A percentile compares a stretch with the other conserved stretches of the same genome.
phyloP scores from a whole-genome alignment of 2,888 invertebrate species.

The Ganaspis brasiliensis region DNA sequence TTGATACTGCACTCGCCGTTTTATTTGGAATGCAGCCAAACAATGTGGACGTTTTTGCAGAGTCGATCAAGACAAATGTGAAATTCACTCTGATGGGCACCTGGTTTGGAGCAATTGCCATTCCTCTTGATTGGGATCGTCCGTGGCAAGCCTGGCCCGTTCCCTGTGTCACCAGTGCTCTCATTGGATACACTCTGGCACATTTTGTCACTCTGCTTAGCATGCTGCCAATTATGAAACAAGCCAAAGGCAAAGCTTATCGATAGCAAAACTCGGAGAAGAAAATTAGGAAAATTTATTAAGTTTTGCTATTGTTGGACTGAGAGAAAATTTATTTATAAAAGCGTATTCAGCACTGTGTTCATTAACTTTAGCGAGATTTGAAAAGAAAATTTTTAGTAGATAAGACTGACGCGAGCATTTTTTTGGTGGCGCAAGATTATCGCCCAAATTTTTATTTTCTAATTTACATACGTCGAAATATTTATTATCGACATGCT shows the following conservation, averaged over 20 bases:
- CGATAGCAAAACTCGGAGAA: slow-evolving; percentile 51
- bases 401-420: too few species aligned
- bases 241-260: slow-evolving; percentile 66
- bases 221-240: slow-evolving; percentile 67
- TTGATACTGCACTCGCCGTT: slow-evolving; percentile 82
- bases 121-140: slow-evolving; percentile 95
- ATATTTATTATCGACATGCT: too few species aligned
- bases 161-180: slow-evolving; percentile 87
- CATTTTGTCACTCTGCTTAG: slow-evolving; percentile 83
- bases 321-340: too few species aligned
- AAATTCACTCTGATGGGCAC: slow-evolving; percentile 87
- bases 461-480: too few species aligned
- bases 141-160: slow-evolving; percentile 94
- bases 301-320: background rate
- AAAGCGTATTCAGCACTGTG: too few species aligned
- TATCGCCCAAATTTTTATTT: too few species aligned
- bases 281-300: background rate
- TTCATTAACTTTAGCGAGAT: too few species aligned
- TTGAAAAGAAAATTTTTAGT: too few species aligned
- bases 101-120: slow-evolving; percentile 92
- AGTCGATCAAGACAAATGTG: slow-evolving; percentile 83
- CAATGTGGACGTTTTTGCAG: slow-evolving; percentile 78
- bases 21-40: slow-evolving; percentile 82
- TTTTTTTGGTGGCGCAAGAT: too few species aligned
- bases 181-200: slow-evolving; percentile 84